Evolutionary conservation across 1,140 invertebrate species (phyloP), one percentile per base, ranked within the genome.

Genomic region (Drosophila ercepeae): DNA sequence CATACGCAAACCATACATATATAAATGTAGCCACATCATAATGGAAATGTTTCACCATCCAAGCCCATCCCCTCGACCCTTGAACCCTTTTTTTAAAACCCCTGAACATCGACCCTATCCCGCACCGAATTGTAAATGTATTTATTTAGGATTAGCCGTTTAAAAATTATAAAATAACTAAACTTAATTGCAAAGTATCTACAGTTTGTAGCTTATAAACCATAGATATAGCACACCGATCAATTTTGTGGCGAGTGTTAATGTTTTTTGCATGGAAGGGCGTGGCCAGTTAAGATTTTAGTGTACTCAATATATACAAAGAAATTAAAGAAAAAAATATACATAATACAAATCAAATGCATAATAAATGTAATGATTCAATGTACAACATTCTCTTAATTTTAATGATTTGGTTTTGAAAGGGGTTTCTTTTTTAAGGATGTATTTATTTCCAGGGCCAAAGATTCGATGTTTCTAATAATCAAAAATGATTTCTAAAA

Each of bases 321-420:
- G n/a, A 39, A 14, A 39, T 39, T 27, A 63, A 53, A 23, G 42
- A 61, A 71, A 19, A 61, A 39, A 72, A 21, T 27, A 41, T 49
- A 32, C 45, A 42, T 49, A 63, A 52, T 48, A 42, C 59, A 16
- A 27, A 68, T 44, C 54, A 60, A 46, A 61, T 52, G 55, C 50
- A 51, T 61, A 77, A 76, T 76, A 76, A 76, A 64, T 76, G 57
- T 77, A 76, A 53, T 58, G 53, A 76, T 63, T 53, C 23, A 45
- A 70, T 45, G 36, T 44, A 27, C 53, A 32, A 18, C 9, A 3
- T 1, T 7, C 9, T 19, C 4, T 14, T 8, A 8, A 14, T 51
- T 50, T 42, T 27, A 2, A n/a, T n/a, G n/a, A n/a, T 4, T 9
- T 3, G 4, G 18, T 25, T 18, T 9, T 1, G 14, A 16, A 14